A percentile compares a stretch with the other conserved stretches of the same genome.
Evolutionary conservation across 1,140 invertebrate species (phyloP).

Genomic region (Tribolium madens): DNA sequence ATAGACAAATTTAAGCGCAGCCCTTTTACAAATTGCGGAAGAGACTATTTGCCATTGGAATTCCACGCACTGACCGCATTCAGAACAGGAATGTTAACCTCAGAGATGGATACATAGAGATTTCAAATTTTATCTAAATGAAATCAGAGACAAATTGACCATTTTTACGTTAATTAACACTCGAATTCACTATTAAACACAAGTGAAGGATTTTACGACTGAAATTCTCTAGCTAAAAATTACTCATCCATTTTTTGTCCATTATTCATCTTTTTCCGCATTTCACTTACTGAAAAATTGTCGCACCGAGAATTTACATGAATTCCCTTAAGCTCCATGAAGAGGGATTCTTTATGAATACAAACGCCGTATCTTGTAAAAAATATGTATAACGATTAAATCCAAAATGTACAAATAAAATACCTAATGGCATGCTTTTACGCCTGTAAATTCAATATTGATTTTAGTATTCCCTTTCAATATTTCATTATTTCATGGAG

Average conservation of each 20-base stretch:
- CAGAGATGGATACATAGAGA: not conserved
- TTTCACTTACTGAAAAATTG: slow-evolving; percentile 27
- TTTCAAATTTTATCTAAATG: not conserved
- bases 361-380: not conserved
- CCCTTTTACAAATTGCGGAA: not conserved
- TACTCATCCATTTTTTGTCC: slow-evolving; percentile 25
- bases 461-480: not conserved
- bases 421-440: not conserved
- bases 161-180: not conserved
- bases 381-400: not conserved
- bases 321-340: slow-evolving; percentile 13
- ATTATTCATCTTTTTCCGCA: slow-evolving; percentile 19
- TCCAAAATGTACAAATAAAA: not conserved
- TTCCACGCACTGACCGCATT: not conserved
- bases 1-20: not conserved
- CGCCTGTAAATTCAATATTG: not conserved
- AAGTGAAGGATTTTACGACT: not conserved
- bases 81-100: not conserved
- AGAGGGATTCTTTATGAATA: slow-evolving; percentile 6
- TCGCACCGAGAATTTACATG: slow-evolving; percentile 26
- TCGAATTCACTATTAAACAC: not conserved
- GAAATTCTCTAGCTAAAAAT: slow-evolving; percentile 28
- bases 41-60: not conserved
- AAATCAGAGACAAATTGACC: not conserved
- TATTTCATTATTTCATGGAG: not conserved